Evolutionary conservation across 2,797 vertebrate species (phyloP).

Genomic region (Esox lucius): DNA sequence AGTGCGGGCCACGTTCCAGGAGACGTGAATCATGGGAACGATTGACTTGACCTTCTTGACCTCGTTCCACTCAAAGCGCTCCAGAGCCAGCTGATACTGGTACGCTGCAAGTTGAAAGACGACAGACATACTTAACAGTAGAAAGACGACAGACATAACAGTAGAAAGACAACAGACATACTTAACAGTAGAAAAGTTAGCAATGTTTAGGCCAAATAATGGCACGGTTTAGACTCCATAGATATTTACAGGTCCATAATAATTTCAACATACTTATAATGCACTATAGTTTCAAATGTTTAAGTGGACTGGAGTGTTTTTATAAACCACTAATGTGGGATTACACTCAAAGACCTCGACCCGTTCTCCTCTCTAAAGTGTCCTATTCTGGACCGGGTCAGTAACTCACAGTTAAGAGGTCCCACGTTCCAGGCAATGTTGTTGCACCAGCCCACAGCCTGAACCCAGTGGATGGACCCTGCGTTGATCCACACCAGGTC

Average conservation of each 20-base stretch:
- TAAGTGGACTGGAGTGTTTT: too few relatives aligned
- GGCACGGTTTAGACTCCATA: not conserved
- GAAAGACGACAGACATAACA: not conserved
- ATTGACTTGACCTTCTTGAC: conserved; percentile 86
- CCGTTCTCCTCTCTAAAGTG: not conserved
- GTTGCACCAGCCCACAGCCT: conserved; percentile 87
- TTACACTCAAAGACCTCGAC: too few relatives aligned
- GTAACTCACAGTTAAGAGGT: conserved; percentile 76
- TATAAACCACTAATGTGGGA: too few relatives aligned
- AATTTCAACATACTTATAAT: too few relatives aligned
- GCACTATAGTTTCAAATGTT: too few relatives aligned
- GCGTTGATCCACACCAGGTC: conserved; percentile 88
- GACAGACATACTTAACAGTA: not conserved
- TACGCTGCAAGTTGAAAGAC: conserved; percentile 72
- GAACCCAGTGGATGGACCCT: conserved; percentile 85
- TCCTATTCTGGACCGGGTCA: not conserved
- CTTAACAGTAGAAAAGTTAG: conserved; percentile 2
- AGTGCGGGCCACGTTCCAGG: conserved; percentile 82
- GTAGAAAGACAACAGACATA: not conserved
- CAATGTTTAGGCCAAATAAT: not conserved
- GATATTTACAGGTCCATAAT: not conserved
- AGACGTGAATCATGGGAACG: conserved; percentile 86
- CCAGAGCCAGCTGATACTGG: conserved; percentile 84
- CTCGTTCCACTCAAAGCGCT: conserved; percentile 85
- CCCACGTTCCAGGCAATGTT: conserved; percentile 87